Conservation (phyloP, 2,888 invertebrate species). For the Pyrrhosoma nymphula region DNA sequence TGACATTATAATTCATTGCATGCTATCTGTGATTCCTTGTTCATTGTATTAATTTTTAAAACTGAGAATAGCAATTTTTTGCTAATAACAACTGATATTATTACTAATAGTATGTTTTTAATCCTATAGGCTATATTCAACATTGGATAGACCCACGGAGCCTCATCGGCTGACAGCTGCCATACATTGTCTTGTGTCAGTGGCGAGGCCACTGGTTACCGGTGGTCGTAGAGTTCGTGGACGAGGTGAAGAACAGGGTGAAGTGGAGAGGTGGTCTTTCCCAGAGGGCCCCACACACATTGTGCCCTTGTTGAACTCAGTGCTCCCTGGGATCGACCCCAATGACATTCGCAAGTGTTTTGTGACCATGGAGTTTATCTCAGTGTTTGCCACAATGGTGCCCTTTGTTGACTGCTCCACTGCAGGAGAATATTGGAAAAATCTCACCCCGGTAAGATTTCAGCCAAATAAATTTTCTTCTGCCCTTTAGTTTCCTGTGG, state of each 20-base stretch:
- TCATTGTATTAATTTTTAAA: too few species aligned
- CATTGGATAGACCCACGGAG: slow-evolving; percentile 92
- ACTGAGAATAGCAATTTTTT: too few species aligned
- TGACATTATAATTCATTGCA: too few species aligned
- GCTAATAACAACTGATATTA: not conserved
- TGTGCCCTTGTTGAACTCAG: slow-evolving; percentile 88
- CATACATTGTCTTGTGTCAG: slow-evolving; percentile 85
- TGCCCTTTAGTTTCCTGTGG: not conserved
- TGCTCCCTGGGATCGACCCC: slow-evolving; percentile 93
- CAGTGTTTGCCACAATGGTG: slow-evolving; percentile 87
- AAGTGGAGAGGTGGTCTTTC: slow-evolving; percentile 79
- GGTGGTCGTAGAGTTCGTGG: slow-evolving; percentile 75
- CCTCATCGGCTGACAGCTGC: slow-evolving; percentile 90
- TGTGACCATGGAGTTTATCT: slow-evolving; percentile 88
- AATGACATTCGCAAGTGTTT: slow-evolving; percentile 90
- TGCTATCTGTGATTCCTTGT: too few species aligned
- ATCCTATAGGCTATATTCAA: slow-evolving; percentile 79
- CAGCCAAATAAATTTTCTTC: not conserved
- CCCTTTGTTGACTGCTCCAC: slow-evolving; percentile 92
- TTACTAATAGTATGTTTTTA: not conserved
- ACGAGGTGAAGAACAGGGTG: slow-evolving; percentile 64
- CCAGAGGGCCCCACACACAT: slow-evolving; percentile 90
- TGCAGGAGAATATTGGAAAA: slow-evolving; percentile 83
- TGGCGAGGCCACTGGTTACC: slow-evolving; percentile 84
- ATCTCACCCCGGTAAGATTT: slow-evolving; percentile 83